These are phyloP conservation scores for Heliconius erato DNA, from an alignment of 2,888 invertebrate genomes.

Conservation along the genomic window DNA sequence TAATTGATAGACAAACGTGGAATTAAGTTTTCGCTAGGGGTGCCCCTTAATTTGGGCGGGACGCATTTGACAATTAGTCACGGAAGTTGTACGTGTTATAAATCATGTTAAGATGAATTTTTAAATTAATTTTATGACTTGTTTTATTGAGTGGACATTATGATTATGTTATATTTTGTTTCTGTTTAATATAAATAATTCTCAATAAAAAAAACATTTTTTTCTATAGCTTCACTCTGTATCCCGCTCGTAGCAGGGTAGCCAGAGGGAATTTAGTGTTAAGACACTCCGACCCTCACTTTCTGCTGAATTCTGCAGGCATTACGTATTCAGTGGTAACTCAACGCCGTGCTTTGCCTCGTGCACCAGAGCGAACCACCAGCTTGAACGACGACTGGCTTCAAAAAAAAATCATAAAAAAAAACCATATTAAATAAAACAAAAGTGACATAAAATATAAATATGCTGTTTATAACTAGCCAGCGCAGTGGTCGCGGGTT, in stretches of 20 bases:
- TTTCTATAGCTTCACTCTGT: background rate
- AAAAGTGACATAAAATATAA: background rate
- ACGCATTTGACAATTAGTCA: conserved; percentile 48
- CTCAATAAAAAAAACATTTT: background rate
- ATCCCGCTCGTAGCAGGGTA: no score
- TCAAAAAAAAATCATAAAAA: background rate
- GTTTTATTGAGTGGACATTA: conserved; percentile 23
- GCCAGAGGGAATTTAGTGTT: no score
- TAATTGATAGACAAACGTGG: conserved; percentile 75
- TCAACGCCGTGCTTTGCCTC: no score
- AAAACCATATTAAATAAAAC: background rate
- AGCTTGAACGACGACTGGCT: no score
- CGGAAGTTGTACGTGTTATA: conserved; percentile 51
- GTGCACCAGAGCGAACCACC: no score
- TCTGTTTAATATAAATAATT: background rate
- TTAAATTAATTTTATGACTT: conserved; percentile 38
- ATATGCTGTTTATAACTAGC: background rate
- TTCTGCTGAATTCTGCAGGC: no score
- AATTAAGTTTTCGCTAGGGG: conserved; percentile 73
- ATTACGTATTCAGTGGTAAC: no score
- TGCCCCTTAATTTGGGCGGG: conserved; percentile 59
- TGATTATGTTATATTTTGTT: background rate
- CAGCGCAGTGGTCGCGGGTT: conserved; percentile 59
- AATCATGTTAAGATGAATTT: conserved; percentile 44
- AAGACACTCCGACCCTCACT: no score